Evolutionary conservation across 2,797 vertebrate species (phyloP).

Genomic region (Phylloscopus collybita): DNA sequence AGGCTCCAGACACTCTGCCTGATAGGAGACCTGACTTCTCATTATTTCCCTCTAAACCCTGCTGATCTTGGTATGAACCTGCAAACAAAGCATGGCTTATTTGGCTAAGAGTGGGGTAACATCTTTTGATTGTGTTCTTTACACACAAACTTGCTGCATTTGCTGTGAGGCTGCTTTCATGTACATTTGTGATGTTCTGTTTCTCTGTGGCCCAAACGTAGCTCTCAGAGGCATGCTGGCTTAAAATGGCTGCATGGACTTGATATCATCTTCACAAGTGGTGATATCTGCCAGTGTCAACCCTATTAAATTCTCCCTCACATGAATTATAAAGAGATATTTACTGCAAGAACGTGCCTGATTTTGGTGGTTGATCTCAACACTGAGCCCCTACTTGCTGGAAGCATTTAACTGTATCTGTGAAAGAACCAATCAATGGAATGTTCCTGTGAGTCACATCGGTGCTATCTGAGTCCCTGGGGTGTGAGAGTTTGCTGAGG

Average conservation of each 20-base stretch:
- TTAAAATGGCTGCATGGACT: neutral
- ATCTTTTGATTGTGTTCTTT: neutral
- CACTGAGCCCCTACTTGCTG: neutral
- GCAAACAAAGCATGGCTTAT: neutral
- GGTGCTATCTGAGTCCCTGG: neutral
- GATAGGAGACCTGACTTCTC: neutral
- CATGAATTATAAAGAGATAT: neutral
- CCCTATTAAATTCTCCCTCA: neutral
- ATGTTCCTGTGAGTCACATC: slow-evolving; percentile 17
- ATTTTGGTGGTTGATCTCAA: neutral
- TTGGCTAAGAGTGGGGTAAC: neutral
- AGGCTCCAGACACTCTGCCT: neutral
- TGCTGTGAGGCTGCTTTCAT: neutral
- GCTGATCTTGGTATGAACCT: neutral
- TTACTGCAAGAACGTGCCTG: neutral
- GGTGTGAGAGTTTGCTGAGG: slow-evolving; percentile 30
- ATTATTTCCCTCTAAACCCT: neutral
- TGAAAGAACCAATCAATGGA: neutral
- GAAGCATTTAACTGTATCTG: neutral
- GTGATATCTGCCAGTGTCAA: neutral
- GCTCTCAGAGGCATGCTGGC: neutral
- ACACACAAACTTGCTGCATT: neutral
- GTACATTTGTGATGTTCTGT: neutral
- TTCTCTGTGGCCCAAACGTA: neutral
- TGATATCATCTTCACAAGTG: neutral